Conservation (phyloP, 2,797 vertebrate species). For the Gymnothorax reevesii region DNA sequence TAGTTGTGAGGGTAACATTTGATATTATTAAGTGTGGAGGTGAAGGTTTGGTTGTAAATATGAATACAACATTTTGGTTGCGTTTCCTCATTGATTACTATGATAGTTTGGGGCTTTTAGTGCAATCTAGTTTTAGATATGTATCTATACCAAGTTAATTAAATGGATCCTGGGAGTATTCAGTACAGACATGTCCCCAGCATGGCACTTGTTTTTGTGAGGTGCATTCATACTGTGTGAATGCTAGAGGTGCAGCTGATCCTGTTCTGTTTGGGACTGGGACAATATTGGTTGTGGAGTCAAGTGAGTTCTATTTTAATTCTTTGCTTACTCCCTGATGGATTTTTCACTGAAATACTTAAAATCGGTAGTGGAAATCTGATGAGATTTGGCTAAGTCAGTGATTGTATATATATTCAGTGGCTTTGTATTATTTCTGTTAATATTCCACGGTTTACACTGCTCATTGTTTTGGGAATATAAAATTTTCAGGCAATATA, state of each 20-base stretch:
- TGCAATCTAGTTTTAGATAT: not conserved
- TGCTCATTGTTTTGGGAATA: not conserved
- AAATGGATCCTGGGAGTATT: not conserved
- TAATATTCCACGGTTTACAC: not conserved
- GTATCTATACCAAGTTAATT: not conserved
- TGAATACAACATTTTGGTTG: not conserved
- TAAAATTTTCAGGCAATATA: not conserved
- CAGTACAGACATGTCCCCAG: not conserved
- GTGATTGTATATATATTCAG: not conserved
- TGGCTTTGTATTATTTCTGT: not conserved
- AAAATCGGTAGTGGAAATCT: not conserved
- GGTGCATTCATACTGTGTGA: conserved; percentile 54
- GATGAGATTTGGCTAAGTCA: not conserved
- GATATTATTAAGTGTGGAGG: too few relatives aligned
- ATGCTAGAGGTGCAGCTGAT: conserved; percentile 37
- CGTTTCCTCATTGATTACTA: not conserved
- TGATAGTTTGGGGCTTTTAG: too few relatives aligned
- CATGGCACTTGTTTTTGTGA: conserved; percentile 1
- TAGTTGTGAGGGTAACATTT: too few relatives aligned
- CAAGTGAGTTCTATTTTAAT: conserved; percentile 20
- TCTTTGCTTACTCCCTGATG: not conserved
- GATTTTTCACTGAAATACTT: not conserved
- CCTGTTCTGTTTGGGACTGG: conserved; percentile 54
- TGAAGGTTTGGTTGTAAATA: too few relatives aligned
- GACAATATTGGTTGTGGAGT: conserved; percentile 52